A percentile compares a stretch with the other conserved stretches of the same genome.
phyloP scores from a whole-genome alignment of 1,140 invertebrate species.

The Aphaenogaster ashmeadi region DNA sequence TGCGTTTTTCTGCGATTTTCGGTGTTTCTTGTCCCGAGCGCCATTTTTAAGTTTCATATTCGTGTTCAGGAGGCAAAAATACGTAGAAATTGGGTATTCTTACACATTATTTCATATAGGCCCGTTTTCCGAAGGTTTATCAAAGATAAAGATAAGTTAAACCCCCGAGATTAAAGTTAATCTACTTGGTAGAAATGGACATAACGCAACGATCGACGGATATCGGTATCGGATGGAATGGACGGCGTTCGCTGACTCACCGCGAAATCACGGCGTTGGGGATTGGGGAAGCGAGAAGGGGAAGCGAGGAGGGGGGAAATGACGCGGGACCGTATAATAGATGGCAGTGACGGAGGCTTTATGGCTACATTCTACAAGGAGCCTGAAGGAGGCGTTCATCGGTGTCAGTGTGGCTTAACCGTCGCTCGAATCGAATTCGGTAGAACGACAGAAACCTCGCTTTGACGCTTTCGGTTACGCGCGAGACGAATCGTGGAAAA shows the following conservation, averaged over 20 bases:
- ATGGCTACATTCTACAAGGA: too few relatives aligned
- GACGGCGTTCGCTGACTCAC: constrained; percentile 26
- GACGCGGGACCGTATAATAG: constrained; percentile 57
- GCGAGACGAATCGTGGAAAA: neutral
- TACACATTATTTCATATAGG: too few relatives aligned
- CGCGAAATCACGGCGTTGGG: neutral
- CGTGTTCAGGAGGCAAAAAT: too few relatives aligned
- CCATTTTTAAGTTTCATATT: too few relatives aligned
- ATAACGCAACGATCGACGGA: neutral
- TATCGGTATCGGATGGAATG: neutral
- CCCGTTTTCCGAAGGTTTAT: too few relatives aligned
- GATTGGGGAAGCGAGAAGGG: neutral
- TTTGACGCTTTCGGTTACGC: neutral
- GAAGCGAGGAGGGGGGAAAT: neutral
- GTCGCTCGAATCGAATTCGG: neutral
- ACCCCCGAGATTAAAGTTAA: too few relatives aligned
- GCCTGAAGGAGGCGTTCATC: neutral
- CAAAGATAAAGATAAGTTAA: too few relatives aligned
- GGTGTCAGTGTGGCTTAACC: constrained; percentile 43
- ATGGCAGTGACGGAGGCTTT: constrained; percentile 66
- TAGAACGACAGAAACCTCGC: too few relatives aligned
- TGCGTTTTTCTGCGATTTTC: too few relatives aligned
- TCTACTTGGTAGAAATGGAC: too few relatives aligned
- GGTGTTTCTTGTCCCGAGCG: too few relatives aligned
- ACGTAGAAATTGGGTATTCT: too few relatives aligned